phyloP scores from a whole-genome alignment of 1,140 invertebrate genomes.

The Pseudomyrmex pallidus region DNA sequence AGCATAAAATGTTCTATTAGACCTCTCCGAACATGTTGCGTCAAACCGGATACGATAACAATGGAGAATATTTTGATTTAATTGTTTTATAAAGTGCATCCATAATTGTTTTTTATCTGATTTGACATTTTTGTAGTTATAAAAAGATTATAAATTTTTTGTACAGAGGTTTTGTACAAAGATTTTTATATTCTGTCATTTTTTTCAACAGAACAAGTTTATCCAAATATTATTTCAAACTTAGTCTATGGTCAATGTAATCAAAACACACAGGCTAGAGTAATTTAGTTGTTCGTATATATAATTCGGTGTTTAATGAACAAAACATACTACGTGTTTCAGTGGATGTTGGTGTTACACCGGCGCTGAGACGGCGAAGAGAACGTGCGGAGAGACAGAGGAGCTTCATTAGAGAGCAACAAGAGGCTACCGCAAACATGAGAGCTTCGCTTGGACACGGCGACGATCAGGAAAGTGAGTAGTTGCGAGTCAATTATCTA shows the following conservation, averaged over 20 bases:
- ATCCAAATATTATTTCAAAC: too few relatives aligned
- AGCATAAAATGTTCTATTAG: slow-evolving; percentile 30
- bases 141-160: background rate
- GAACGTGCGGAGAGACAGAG: slow-evolving; percentile 93
- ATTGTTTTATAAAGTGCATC: background rate
- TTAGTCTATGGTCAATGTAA: too few relatives aligned
- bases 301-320: slow-evolving; percentile 20
- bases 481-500: slow-evolving; percentile 19
- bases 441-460: slow-evolving; percentile 83
- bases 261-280: too few relatives aligned
- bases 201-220: too few relatives aligned
- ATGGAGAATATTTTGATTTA: background rate
- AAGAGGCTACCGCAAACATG: slow-evolving; percentile 87
- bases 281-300: background rate
- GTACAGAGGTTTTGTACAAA: background rate
- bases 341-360: slow-evolving; percentile 90
- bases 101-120: background rate
- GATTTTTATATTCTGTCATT: too few relatives aligned
- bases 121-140: background rate
- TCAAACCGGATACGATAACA: background rate
- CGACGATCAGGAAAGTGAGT: slow-evolving; percentile 85
- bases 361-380: slow-evolving; percentile 89
- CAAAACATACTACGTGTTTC: slow-evolving; percentile 67
- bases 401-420: slow-evolving; percentile 92
- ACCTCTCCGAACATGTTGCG: slow-evolving; percentile 3